Evolutionary conservation across 2,797 vertebrate species (phyloP), one percentile per base, ranked within the genome.

Genomic region (Forpus xanthops): DNA sequence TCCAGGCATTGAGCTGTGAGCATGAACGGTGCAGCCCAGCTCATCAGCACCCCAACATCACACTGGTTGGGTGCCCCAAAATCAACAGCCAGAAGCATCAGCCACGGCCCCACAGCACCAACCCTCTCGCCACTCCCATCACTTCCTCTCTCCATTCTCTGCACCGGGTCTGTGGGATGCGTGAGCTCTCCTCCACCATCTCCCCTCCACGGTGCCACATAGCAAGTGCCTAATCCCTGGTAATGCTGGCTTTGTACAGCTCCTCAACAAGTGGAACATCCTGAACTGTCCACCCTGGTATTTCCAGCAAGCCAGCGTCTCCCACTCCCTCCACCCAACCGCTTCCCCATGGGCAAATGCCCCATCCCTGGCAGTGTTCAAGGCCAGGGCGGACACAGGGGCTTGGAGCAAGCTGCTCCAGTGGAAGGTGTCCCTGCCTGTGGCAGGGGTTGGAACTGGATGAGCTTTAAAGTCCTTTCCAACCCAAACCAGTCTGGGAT

Each of bases 111-210:
- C 3, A 3, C 47, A 66, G 41, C 45, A 68, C 16, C n/a, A 12
- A 16, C 18, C 17, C 12, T 20, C 44, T 60, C 1, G 0, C 14
- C 3, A 0, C 30, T 72, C 71, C 50, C 28, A 28, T 60, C 0
- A 0, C 31, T 52, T 5, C 2, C 42, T 62, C 45, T 75, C n/a
- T 58, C 60, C 28, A 0, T 7, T 11, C 6, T n/a, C 58, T 42
- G 50, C 58, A 39, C 12, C 33, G 50, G 33, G 27, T 3, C 11
- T 12, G 8, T 13, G 35, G 75, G 55, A 56, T 21, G 31, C 42
- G 6, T 3, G 4, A 68, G 23, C 0, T 0, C 21, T 58, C 53
- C 41, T 47, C 41, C 41, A 8, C 19, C 70, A 58, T 33, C 42
- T 31, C 35, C 35, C 15, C 41, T 72, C 17, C 0, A 1, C 0